Percentiles rank a stretch among this genome's conserved stretches.
These are phyloP conservation scores for Caenorhabditis latens DNA, from an alignment of 1,140 invertebrate genomes.

Conservation along the genomic window DNA sequence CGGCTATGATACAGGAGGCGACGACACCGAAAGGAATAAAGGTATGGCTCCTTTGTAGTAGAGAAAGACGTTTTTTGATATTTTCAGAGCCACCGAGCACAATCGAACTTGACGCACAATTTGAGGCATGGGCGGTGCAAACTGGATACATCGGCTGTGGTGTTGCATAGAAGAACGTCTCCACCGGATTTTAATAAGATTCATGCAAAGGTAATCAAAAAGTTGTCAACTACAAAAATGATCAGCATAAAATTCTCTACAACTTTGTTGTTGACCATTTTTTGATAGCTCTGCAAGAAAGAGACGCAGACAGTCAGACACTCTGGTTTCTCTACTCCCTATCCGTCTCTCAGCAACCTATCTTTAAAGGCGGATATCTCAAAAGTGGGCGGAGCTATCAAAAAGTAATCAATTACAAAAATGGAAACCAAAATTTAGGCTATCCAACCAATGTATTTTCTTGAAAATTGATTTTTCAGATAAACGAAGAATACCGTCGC, in stretches of 20 bases:
- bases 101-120: constrained; percentile 21
- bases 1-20: constrained; percentile 9
- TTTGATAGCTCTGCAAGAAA: no score
- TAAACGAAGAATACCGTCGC: constrained; percentile 2
- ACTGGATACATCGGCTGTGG: neutral
- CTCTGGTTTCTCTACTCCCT: no score
- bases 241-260: no score
- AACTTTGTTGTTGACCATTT: no score
- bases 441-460: neutral
- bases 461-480: neutral
- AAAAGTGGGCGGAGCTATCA: no score
- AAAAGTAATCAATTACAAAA: no score
- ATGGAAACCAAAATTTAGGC: no score
- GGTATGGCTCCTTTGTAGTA: neutral
- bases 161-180: neutral
- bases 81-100: constrained; percentile 16
- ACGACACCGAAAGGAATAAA: constrained; percentile 21
- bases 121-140: constrained; percentile 32
- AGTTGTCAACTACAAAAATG: no score
- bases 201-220: constrained; percentile 6
- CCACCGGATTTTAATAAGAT: constrained; percentile 42
- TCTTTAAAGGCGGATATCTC: no score
- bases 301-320: no score
- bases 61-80: neutral
- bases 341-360: no score